Base-by-base conservation (phyloP, 2,113 vertebrate genomes). In the Gymnogyps californianus region DNA sequence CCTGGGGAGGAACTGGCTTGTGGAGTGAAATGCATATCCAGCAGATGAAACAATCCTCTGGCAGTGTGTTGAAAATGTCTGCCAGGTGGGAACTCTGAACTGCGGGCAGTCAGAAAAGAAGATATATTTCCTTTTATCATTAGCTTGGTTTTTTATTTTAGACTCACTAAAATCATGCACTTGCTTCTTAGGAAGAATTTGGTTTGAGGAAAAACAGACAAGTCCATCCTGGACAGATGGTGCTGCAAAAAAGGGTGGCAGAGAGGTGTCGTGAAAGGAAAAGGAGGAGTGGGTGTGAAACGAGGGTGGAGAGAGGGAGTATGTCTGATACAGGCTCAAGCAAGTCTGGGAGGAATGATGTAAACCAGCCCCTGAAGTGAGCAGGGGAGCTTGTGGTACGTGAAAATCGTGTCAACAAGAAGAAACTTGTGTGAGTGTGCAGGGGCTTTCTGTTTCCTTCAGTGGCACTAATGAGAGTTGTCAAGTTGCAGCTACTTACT, bases 11-110 rank as follows among this genome's bases (percentile, higher is more conserved):
- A 90, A 6, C 22, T 59, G 76, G 32, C 32, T 80, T 32, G 55
- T 75, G 51, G 67, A 70, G 47, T 36, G 62, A 83, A 66, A 81
- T 22, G 32, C 11, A 24, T 17, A 69, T 34, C 16, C 52, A 95
- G 36, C 32, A 38, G 75, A 54, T 93, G 70, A 90, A 94, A 79
- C 44, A 76, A 40, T 91, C 54, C 22, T 65, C 44, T 95, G 89
- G 36, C 47, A 84, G 21, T 5, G 16, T 1, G 3, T 4, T 52
- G 62, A 64, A 66, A 84, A 70, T 10, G 14, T 24, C 54, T 92
- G 24, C 62, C 69, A 75, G 24, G 38, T 74, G 47, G 34, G 32
- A 91, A 14, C 15, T 91, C 44, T 76, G 61, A 78, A 47, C 0
- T 0, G 2, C 15, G 18, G 28, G 21, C 47, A 87, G 18, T 58